Evolutionary conservation across 2,888 invertebrate genomes (phyloP).

Genomic region (Leucophenga maculata): DNA sequence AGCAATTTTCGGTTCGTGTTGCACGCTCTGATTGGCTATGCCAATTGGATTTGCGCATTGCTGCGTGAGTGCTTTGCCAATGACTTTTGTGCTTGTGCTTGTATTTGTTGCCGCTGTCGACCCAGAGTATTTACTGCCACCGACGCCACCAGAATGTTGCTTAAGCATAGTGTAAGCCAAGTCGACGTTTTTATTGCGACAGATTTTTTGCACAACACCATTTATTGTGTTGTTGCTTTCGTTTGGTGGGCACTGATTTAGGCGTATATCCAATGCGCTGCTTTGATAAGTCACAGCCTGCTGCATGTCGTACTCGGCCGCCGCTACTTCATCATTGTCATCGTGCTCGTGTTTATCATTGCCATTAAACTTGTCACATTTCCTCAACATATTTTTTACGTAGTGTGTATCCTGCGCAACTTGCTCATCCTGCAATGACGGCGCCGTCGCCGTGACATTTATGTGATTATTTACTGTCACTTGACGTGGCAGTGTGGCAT

Average conservation of each 20-base stretch:
- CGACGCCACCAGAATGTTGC: slow-evolving; percentile 35
- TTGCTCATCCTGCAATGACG: slow-evolving; percentile 19
- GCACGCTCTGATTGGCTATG: slow-evolving; percentile 35
- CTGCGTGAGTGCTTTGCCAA: slow-evolving; percentile 20
- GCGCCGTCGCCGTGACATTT: slow-evolving; percentile 52
- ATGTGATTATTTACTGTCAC: slow-evolving; percentile 73
- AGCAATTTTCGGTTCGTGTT: slow-evolving; percentile 35
- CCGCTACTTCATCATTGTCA: neutral
- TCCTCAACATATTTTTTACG: slow-evolving; percentile 16
- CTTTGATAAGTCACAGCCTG: slow-evolving; percentile 51
- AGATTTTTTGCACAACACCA: slow-evolving; percentile 58
- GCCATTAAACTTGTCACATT: slow-evolving; percentile 40
- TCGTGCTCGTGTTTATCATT: slow-evolving; percentile 23
- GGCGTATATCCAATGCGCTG: slow-evolving; percentile 67
- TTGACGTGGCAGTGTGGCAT: slow-evolving; percentile 44
- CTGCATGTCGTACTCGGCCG: slow-evolving; percentile 25
- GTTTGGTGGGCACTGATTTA: slow-evolving; percentile 49
- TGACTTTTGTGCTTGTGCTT: slow-evolving; percentile 31
- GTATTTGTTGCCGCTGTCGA: too few species aligned
- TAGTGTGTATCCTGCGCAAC: slow-evolving; percentile 22
- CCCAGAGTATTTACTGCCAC: slow-evolving; percentile 16
- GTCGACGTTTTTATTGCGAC: slow-evolving; percentile 73
- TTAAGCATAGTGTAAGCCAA: slow-evolving; percentile 69
- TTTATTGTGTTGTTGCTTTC: slow-evolving; percentile 53
- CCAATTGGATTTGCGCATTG: slow-evolving; percentile 31